Evolutionary conservation across 2,113 vertebrate species (phyloP).

Genomic region (Leptodactylus fuscus): DNA sequence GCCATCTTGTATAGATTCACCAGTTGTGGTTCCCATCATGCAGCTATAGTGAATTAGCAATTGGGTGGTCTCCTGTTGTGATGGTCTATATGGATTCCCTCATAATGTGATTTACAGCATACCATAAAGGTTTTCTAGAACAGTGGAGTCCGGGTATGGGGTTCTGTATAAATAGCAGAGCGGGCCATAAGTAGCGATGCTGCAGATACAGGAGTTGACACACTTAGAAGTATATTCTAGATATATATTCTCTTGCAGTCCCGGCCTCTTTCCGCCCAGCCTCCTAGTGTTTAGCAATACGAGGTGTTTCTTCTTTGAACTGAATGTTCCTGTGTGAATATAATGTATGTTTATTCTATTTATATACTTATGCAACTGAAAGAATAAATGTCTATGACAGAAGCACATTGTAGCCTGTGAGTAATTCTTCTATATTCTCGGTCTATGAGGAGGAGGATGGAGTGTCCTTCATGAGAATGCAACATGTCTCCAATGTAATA

Average conservation of each 20-base stretch:
- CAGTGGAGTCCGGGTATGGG: not conserved
- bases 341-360: conserved; percentile 73
- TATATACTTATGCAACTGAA: conserved; percentile 70
- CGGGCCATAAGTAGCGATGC: not conserved
- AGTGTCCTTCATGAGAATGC: not conserved
- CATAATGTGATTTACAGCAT: too few species aligned
- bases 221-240: conserved; percentile 3
- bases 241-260: conserved; percentile 13
- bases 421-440: not conserved
- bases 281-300: conserved; percentile 63
- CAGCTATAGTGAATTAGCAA: too few species aligned
- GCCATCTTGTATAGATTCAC: not conserved
- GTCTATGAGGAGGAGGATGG: not conserved
- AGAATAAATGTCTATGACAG: conserved; percentile 66
- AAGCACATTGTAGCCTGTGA: too few species aligned
- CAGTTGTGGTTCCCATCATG: too few species aligned
- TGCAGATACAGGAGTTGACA: not conserved
- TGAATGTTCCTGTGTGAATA: conserved; percentile 68
- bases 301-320: conserved; percentile 48
- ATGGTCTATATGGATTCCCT: too few species aligned
- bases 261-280: conserved; percentile 65
- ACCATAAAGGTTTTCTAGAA: not conserved
- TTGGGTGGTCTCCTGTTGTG: too few species aligned
- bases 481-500: not conserved
- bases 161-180: not conserved